Conservation (phyloP, 2,888 invertebrate species). For the Eupithecia dodoneata region DNA sequence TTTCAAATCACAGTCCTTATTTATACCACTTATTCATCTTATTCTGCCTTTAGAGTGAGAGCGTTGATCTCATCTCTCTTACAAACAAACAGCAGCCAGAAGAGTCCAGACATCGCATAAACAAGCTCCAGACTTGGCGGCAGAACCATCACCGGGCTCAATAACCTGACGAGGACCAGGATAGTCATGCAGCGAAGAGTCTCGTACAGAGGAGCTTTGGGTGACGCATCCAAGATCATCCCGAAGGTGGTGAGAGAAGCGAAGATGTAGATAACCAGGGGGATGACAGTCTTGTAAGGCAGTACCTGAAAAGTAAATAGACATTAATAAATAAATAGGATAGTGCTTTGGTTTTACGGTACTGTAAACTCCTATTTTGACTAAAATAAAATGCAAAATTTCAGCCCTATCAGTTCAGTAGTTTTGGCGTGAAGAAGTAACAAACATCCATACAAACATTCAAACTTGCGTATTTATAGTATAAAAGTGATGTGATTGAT, state of each 20-base stretch:
- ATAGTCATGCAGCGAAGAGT: conserved; percentile 83
- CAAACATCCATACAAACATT: no score
- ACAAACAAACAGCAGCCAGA: conserved; percentile 81
- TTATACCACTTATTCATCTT: background rate
- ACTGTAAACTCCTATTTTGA: no score
- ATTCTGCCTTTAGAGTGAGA: conserved; percentile 46
- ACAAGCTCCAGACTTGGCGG: conserved; percentile 70
- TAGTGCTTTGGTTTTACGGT: no score
- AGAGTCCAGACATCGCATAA: conserved; percentile 78
- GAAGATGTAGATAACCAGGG: conserved; percentile 84
- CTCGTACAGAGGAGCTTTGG: conserved; percentile 84
- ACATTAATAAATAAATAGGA: background rate
- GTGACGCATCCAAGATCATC: conserved; percentile 86
- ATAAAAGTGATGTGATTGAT: no score
- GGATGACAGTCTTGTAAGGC: conserved; percentile 75
- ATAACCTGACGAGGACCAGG: conserved; percentile 59
- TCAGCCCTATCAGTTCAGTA: no score
- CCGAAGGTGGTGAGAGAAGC: conserved; percentile 86
- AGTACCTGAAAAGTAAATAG: conserved; percentile 72
- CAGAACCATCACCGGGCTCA: conserved; percentile 54
- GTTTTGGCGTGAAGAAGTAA: no score
- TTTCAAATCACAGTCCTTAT: background rate
- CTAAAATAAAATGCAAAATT: no score
- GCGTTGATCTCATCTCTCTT: conserved; percentile 74
- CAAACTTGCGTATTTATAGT: no score